Percentiles rank a stretch among this genome's conserved stretches.
Conservation (phyloP, 1,140 invertebrate genomes). For the Nymphalis io region DNA sequence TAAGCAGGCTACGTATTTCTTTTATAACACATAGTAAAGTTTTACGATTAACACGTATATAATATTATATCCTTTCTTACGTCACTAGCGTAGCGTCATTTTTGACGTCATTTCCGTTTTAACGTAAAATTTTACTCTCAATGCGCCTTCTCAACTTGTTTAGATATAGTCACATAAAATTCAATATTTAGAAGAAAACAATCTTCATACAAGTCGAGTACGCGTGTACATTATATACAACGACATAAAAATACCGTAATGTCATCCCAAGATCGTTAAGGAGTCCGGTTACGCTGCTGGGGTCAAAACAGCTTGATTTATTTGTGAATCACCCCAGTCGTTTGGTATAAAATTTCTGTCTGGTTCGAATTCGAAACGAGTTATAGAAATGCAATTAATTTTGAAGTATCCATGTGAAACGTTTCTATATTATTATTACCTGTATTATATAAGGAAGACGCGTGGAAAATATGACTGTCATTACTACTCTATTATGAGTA, state of each 20-base stretch:
- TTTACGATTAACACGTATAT: too few species aligned
- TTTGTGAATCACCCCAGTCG: constrained; percentile 39
- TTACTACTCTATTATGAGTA: neutral
- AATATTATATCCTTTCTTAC: too few species aligned
- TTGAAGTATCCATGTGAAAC: constrained; percentile 24
- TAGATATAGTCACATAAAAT: too few species aligned
- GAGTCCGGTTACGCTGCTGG: constrained; percentile 36
- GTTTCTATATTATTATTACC: constrained; percentile 2
- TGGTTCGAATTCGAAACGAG: constrained; percentile 30
- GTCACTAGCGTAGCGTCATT: too few species aligned
- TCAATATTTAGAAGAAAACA: too few species aligned
- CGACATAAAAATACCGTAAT: constrained; percentile 35
- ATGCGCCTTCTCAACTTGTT: too few species aligned
- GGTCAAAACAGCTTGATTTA: constrained; percentile 58
- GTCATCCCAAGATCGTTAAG: constrained; percentile 52
- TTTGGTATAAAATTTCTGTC: constrained; percentile 14
- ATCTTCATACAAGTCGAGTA: neutral
- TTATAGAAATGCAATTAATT: constrained; percentile 40
- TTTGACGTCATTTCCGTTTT: too few species aligned
- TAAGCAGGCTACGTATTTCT: too few species aligned
- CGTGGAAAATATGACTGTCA: neutral
- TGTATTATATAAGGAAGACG: neutral
- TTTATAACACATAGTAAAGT: too few species aligned
- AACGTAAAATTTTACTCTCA: too few species aligned
- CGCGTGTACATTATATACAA: constrained; percentile 11